Conservation (phyloP, 2,797 vertebrate genomes). For the Balearica regulorum region DNA sequence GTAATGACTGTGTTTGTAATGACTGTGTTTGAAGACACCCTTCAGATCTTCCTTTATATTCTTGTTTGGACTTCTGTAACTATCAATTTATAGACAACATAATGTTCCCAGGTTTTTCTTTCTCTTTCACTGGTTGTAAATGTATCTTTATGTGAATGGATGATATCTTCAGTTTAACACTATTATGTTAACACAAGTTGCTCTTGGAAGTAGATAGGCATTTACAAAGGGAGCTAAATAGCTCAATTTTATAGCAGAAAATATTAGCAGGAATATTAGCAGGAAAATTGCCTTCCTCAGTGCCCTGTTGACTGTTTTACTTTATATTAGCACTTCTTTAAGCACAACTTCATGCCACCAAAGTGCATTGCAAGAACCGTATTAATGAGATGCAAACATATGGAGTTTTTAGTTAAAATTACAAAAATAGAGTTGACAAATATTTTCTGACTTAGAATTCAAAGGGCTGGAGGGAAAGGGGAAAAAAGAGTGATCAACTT, state of each 20-base stretch:
- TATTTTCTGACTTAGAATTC: neutral
- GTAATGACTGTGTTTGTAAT: neutral
- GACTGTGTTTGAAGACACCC: neutral
- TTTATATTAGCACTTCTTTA: neutral
- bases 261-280: too few relatives aligned
- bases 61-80: neutral
- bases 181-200: neutral
- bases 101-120: neutral
- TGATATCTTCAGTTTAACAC: neutral
- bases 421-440: neutral
- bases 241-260: too few relatives aligned
- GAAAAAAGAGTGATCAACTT: neutral
- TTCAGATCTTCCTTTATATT: slow-evolving; percentile 33
- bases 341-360: neutral
- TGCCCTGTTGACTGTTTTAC: neutral
- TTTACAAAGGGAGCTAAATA: neutral
- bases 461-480: neutral
- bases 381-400: neutral
- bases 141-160: neutral
- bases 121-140: neutral
- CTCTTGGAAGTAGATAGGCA: neutral
- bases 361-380: neutral
- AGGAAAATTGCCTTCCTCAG: neutral
- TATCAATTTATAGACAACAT: neutral
- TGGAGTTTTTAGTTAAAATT: neutral